Evolutionary conservation across 2,888 invertebrate genomes (phyloP).

Genomic region (Microctonus brassicae): DNA sequence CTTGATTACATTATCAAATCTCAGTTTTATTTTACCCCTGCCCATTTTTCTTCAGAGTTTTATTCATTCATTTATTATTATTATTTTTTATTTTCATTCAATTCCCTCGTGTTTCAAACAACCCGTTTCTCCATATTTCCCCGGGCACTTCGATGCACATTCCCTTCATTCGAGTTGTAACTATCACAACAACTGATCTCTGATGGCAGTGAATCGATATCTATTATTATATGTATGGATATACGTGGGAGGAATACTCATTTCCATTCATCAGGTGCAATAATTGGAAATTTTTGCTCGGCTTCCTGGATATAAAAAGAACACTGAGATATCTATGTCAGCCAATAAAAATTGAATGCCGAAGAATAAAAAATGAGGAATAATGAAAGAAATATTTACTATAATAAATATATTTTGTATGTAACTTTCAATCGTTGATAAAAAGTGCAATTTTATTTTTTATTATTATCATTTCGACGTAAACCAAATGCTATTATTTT

Average conservation of each 20-base stretch:
- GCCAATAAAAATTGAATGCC: neutral
- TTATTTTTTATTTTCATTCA: slow-evolving; percentile 3
- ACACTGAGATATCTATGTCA: neutral
- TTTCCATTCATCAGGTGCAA: neutral
- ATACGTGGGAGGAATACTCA: neutral
- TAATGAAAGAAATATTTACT: neutral
- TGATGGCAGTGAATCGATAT: neutral
- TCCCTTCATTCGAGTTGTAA: neutral
- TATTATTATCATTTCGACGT: neutral
- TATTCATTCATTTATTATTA: neutral
- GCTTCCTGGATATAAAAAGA: too few species aligned
- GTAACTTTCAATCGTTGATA: neutral
- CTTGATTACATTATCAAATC: neutral
- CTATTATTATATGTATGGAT: neutral
- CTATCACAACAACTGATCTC: slow-evolving; percentile 2
- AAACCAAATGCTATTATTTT: too few species aligned
- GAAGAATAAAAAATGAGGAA: neutral
- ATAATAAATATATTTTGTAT: neutral
- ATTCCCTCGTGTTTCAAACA: neutral
- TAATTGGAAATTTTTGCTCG: slow-evolving; percentile 6
- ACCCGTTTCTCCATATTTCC: slow-evolving; percentile 11
- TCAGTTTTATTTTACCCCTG: neutral
- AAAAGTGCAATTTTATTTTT: neutral
- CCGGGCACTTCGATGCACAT: neutral
- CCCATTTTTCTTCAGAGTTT: neutral